Conservation (phyloP, 2,113 vertebrate species). For the Paratilapia polleni region DNA sequence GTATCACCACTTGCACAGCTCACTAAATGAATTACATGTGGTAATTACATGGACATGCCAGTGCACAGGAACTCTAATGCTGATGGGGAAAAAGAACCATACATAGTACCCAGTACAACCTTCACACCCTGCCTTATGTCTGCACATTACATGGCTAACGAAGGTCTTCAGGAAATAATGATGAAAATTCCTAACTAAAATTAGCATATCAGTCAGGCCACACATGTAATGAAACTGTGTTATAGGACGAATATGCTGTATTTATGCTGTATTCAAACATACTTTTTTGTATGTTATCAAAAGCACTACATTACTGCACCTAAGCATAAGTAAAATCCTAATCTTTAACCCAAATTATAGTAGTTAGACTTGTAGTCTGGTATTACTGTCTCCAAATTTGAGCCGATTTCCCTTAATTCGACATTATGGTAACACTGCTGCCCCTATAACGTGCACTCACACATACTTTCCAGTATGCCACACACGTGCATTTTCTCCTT, state of each 20-base stretch:
- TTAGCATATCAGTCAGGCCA: not conserved
- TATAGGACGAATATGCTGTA: not conserved
- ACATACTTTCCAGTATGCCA: not conserved
- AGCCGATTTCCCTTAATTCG: not conserved
- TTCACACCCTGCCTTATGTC: slow-evolving; percentile 10
- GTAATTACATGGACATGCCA: slow-evolving; percentile 46
- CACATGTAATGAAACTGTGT: not conserved
- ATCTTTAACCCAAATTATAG: not conserved
- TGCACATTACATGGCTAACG: slow-evolving; percentile 17
- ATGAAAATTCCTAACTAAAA: slow-evolving; percentile 14
- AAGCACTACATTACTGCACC: not conserved
- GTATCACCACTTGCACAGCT: slow-evolving; percentile 42
- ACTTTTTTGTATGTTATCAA: not conserved
- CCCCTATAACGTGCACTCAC: not conserved
- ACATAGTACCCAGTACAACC: not conserved
- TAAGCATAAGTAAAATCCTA: not conserved
- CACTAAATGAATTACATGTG: slow-evolving; percentile 48
- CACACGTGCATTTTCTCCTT: slow-evolving; percentile 43
- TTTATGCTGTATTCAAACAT: not conserved
- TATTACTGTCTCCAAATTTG: not conserved
- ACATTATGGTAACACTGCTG: not conserved
- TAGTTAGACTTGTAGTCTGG: not conserved
- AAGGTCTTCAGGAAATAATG: slow-evolving; percentile 9
- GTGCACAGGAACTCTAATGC: slow-evolving; percentile 5
- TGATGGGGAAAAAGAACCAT: not conserved